Percentiles rank a stretch among this genome's conserved stretches.
Conservation (phyloP, 2,888 invertebrate genomes). For the Mamestra brassicae region DNA sequence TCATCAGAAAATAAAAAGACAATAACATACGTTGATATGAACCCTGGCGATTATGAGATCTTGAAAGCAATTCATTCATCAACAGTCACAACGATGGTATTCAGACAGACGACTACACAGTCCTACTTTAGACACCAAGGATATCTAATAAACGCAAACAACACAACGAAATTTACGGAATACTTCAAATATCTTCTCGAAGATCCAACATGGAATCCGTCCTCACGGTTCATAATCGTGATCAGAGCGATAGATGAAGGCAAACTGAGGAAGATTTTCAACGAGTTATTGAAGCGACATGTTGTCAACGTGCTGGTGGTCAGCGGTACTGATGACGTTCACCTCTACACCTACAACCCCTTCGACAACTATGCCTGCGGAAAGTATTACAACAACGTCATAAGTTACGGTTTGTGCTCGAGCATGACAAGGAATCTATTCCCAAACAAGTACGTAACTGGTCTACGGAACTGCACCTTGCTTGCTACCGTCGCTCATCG, state of each 20-base stretch:
- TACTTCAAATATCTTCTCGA: constrained; percentile 58
- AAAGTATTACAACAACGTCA: constrained; percentile 71
- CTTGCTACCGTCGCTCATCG: constrained; percentile 62
- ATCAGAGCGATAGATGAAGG: constrained; percentile 55
- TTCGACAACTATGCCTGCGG: constrained; percentile 79
- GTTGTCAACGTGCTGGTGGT: constrained; percentile 72
- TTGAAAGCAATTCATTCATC: constrained; percentile 58
- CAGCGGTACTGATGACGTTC: constrained; percentile 66
- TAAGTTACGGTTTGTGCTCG: constrained; percentile 73
- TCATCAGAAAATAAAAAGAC: neutral
- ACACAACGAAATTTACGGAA: constrained; percentile 59
- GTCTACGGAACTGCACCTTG: constrained; percentile 75
- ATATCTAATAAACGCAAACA: constrained; percentile 69
- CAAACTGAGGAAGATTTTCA: constrained; percentile 69
- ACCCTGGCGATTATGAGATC: constrained; percentile 39
- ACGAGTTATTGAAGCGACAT: constrained; percentile 69
- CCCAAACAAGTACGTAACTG: constrained; percentile 70
- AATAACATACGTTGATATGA: constrained; percentile 10
- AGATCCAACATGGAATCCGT: constrained; percentile 74
- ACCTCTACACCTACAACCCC: constrained; percentile 79
- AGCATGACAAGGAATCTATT: constrained; percentile 60
- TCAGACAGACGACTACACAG: constrained; percentile 6
- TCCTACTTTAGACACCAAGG: constrained; percentile 41
- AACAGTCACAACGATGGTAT: constrained; percentile 9
- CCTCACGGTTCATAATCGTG: constrained; percentile 70